A percentile compares a stretch with the other conserved stretches of the same genome.
Evolutionary conservation across 2,797 vertebrate species (phyloP).

Genomic region (Aplochiton taeniatus): DNA sequence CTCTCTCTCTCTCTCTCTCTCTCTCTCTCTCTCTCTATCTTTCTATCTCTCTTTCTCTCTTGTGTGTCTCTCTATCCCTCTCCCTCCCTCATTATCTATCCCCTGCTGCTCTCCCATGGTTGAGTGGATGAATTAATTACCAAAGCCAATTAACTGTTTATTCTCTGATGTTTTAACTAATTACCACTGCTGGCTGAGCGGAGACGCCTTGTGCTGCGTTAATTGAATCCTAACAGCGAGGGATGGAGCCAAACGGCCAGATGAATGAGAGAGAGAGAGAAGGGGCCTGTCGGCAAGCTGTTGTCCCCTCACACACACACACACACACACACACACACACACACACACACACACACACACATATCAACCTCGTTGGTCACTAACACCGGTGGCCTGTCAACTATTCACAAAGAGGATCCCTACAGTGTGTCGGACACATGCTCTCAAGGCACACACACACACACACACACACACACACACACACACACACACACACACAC

Average conservation of each 20-base stretch:
- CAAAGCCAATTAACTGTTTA: constrained; percentile 99
- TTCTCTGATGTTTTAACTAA: constrained; percentile 99
- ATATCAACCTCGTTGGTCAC: constrained; percentile 45
- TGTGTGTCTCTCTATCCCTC: constrained; percentile 28
- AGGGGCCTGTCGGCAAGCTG: constrained; percentile 45
- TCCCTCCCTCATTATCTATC: constrained; percentile 48
- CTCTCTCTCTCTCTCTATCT: constrained; percentile 21
- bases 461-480: background rate
- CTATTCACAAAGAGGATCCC: constrained; percentile 6
- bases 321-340: constrained; percentile 23
- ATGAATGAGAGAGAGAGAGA: constrained; percentile 59
- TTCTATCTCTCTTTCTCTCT: constrained; percentile 42
- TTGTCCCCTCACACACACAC: constrained; percentile 17
- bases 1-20: constrained; percentile 46
- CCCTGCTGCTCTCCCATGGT: constrained; percentile 79
- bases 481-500: constrained; percentile 19
- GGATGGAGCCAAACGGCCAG: constrained; percentile 77
- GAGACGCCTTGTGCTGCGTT: constrained; percentile 90
- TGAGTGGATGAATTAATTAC: constrained; percentile 98
- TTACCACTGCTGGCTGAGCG: constrained; percentile 97
- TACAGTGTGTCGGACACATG: too few relatives aligned
- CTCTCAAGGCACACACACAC: background rate
- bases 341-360: constrained; percentile 11
- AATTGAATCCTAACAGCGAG: constrained; percentile 96
- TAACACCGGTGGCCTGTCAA: constrained; percentile 46